phyloP scores from a whole-genome alignment of 1,140 invertebrate species.

The Parasteatoda tepidariorum region DNA sequence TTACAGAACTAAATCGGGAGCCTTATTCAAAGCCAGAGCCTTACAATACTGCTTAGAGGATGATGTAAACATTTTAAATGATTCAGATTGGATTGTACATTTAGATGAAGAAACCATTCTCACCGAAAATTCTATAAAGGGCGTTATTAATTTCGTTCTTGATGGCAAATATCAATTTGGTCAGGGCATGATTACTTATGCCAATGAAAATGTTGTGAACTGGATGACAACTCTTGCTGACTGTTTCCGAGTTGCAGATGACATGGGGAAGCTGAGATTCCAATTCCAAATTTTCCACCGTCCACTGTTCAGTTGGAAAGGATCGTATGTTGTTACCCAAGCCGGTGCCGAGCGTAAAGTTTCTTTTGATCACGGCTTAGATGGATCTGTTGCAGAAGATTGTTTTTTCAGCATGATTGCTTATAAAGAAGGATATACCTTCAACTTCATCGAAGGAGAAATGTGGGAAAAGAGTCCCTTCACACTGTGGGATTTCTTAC shows the following conservation, averaged over 20 bases:
- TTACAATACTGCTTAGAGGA: slow-evolving; percentile 96
- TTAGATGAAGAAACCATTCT: slow-evolving; percentile 97
- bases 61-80: slow-evolving; percentile 85
- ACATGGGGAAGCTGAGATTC: slow-evolving; percentile 94
- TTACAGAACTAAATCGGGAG: slow-evolving; percentile 89
- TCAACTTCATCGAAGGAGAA: slow-evolving; percentile 72
- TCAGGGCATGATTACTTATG: slow-evolving; percentile 97
- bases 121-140: slow-evolving; percentile 88
- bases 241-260: slow-evolving; percentile 95
- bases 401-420: slow-evolving; percentile 73
- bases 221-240: slow-evolving; percentile 97
- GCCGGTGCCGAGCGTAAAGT: slow-evolving; percentile 70
- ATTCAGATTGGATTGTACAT: slow-evolving; percentile 97
- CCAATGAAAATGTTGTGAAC: slow-evolving; percentile 94
- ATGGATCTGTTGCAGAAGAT: slow-evolving; percentile 73
- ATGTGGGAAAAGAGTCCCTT: slow-evolving; percentile 87
- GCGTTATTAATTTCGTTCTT: slow-evolving; percentile 95
- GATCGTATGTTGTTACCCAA: slow-evolving; percentile 70
- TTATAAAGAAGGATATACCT: slow-evolving; percentile 67
- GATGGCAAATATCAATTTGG: slow-evolving; percentile 97
- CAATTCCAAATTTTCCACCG: slow-evolving; percentile 95
- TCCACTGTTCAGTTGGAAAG: slow-evolving; percentile 98
- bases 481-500: slow-evolving; percentile 92
- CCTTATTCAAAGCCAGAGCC: slow-evolving; percentile 94
- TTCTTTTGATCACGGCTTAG: slow-evolving; percentile 72